Evolutionary conservation across 2,888 invertebrate species (phyloP).

Genomic region (Pocota personata): DNA sequence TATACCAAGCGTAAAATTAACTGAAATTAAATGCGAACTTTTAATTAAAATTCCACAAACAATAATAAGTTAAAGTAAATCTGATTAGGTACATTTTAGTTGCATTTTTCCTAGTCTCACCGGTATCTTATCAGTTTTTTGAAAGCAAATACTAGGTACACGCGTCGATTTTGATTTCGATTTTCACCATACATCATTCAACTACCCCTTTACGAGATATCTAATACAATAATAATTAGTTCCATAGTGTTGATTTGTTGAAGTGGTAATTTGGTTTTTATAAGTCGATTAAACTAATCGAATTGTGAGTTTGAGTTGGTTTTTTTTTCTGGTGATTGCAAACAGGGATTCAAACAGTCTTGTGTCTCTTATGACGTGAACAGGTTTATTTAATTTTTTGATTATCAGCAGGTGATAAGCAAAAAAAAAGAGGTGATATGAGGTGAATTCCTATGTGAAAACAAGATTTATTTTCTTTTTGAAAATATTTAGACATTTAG

Average conservation of each 20-base stretch:
- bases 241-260: slow-evolving; percentile 48
- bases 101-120: slow-evolving; percentile 2
- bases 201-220: slow-evolving; percentile 18
- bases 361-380: slow-evolving; percentile 51
- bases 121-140: slow-evolving; percentile 48
- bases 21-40: background rate
- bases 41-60: background rate
- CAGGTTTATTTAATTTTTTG: slow-evolving; percentile 36
- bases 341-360: background rate
- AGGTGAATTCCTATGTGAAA: slow-evolving; percentile 8
- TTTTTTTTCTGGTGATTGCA: background rate
- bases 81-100: slow-evolving; percentile 9
- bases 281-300: slow-evolving; percentile 55
- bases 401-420: slow-evolving; percentile 61
- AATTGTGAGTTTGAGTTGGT: slow-evolving; percentile 12
- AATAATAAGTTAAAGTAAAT: slow-evolving; percentile 1
- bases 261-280: slow-evolving; percentile 60
- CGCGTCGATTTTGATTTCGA: slow-evolving; percentile 40
- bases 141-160: slow-evolving; percentile 14
- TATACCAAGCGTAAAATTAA: background rate
- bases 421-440: background rate
- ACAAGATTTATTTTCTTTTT: slow-evolving; percentile 14
- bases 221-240: slow-evolving; percentile 53
- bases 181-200: slow-evolving; percentile 24
- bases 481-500: background rate